Conservation (phyloP, 2,113 vertebrate species). For the Emydura subglobosa region DNA sequence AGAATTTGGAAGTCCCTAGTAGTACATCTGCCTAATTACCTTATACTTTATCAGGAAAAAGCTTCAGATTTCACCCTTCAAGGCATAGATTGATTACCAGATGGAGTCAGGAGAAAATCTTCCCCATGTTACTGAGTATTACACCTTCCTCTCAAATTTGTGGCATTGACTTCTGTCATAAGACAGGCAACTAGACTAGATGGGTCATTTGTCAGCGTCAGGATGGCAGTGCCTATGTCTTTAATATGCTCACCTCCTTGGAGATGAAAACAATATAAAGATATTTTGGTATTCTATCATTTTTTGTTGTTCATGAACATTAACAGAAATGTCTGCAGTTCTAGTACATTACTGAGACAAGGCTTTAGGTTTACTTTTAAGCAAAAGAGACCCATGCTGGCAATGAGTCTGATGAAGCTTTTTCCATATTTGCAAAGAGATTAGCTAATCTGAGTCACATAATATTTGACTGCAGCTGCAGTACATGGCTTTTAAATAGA, state of each 20-base stretch:
- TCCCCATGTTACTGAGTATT: slow-evolving; percentile 43
- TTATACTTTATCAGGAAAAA: background rate
- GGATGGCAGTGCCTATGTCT: background rate
- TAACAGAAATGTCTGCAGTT: slow-evolving; percentile 4
- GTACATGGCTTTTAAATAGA: background rate
- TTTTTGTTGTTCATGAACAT: slow-evolving; percentile 22
- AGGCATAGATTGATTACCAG: slow-evolving; percentile 45
- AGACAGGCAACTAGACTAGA: slow-evolving; percentile 43
- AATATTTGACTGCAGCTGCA: background rate
- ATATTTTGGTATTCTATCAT: slow-evolving; percentile 9
- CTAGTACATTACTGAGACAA: background rate
- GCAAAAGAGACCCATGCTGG: background rate
- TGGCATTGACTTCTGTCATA: slow-evolving; percentile 3
- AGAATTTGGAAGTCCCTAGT: background rate
- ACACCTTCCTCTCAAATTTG: slow-evolving; percentile 31
- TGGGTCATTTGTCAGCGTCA: background rate
- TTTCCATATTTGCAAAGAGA: slow-evolving; percentile 4
- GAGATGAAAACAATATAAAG: slow-evolving; percentile 17
- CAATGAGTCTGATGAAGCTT: background rate
- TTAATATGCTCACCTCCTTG: background rate
- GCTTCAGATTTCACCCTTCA: slow-evolving; percentile 49
- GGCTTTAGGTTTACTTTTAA: slow-evolving; percentile 7
- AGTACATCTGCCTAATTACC: background rate
- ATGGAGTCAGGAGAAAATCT: slow-evolving; percentile 54
- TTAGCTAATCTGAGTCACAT: background rate